Percentiles rank a stretch among this genome's conserved stretches.
Conservation (phyloP, 2,888 invertebrate species). For the Drosophila nr. fundita region DNA sequence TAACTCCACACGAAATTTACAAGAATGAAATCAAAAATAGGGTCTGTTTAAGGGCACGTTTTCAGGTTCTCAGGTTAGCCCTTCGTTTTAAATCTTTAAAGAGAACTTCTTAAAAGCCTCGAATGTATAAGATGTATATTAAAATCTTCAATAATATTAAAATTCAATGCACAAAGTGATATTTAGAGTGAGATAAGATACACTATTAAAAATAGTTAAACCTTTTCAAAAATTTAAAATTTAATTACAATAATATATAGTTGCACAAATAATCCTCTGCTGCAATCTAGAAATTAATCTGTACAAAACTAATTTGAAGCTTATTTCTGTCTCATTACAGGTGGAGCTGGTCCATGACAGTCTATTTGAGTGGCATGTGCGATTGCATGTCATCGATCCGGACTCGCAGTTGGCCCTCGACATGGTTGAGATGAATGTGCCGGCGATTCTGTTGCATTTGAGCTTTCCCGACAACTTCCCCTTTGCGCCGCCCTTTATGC, state of each 20-base stretch:
- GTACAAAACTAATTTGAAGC: not conserved
- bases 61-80: too few species aligned
- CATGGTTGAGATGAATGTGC: constrained; percentile 91
- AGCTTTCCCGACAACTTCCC: constrained; percentile 95
- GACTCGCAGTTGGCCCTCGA: constrained; percentile 93
- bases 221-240: not conserved
- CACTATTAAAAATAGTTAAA: not conserved
- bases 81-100: not conserved
- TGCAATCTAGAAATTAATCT: not conserved
- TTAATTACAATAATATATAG: not conserved
- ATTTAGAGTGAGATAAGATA: not conserved
- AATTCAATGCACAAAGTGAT: not conserved
- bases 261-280: not conserved
- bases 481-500: constrained; percentile 94
- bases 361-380: constrained; percentile 94
- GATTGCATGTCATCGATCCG: constrained; percentile 92
- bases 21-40: not conserved
- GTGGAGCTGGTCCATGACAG: constrained; percentile 94
- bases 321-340: constrained; percentile 75
- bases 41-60: not conserved
- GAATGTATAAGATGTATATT: too few species aligned
- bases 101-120: not conserved
- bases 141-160: not conserved
- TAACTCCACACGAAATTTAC: not conserved
- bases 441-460: constrained; percentile 91